phyloP scores from a whole-genome alignment of 2,113 vertebrate genomes.

The Etheostoma spectabile region DNA sequence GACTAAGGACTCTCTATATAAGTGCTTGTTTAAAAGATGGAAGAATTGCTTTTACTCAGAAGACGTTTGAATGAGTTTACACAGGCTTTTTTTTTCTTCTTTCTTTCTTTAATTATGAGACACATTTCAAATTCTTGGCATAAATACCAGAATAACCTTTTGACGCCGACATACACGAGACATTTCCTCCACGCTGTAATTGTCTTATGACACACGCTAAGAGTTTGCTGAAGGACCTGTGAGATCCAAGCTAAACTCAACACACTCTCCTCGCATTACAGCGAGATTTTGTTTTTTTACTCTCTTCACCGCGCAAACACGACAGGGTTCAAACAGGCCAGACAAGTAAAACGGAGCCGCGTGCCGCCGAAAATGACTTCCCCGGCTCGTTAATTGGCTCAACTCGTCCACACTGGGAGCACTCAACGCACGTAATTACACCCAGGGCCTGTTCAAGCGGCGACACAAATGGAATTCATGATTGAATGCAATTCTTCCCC shows the following conservation, averaged over 20 bases:
- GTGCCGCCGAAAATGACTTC: conserved; percentile 9
- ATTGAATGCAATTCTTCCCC: conserved; percentile 52
- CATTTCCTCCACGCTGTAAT: neutral
- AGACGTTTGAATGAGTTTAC: neutral
- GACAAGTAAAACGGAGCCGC: conserved; percentile 12
- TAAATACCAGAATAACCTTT: neutral
- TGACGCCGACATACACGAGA: neutral
- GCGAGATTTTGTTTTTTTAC: neutral
- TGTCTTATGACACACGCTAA: neutral
- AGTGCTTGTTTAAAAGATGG: too few species aligned
- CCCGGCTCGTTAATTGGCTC: conserved; percentile 65
- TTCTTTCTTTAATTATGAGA: neutral
- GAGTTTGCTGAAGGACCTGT: neutral
- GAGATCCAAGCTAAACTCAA: conserved; percentile 20
- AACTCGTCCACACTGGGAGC: conserved; percentile 52
- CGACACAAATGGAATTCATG: conserved; percentile 45
- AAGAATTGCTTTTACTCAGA: too few species aligned
- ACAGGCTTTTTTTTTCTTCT: neutral
- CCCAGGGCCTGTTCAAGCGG: conserved; percentile 32
- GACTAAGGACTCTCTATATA: too few species aligned
- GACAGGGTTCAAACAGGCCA: conserved; percentile 5
- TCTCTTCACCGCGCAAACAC: neutral
- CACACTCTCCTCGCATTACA: neutral
- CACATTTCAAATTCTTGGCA: neutral
- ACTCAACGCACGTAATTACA: conserved; percentile 57